A percentile compares a stretch with the other conserved stretches of the same genome.
Evolutionary conservation across 2,113 vertebrate genomes (phyloP).

Genomic region (Pachycephala philippinensis): DNA sequence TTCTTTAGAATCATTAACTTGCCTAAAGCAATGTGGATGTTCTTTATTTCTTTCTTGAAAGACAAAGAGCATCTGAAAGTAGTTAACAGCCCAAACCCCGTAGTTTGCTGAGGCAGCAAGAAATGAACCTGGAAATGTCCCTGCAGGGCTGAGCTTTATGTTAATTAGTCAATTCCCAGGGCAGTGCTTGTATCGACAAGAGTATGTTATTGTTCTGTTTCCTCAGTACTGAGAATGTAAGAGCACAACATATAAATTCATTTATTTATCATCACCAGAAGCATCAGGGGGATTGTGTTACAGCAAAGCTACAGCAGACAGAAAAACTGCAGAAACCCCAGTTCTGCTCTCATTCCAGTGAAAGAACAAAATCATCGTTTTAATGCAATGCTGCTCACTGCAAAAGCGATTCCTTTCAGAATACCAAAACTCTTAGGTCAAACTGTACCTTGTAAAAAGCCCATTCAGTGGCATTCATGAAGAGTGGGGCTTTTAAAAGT

Average conservation of each 20-base stretch:
- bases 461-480: background rate
- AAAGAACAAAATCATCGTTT: background rate
- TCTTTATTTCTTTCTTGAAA: conserved; percentile 61
- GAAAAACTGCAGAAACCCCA: background rate
- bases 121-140: conserved; percentile 63
- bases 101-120: conserved; percentile 67
- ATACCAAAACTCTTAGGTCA: background rate
- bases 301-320: background rate
- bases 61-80: conserved; percentile 65
- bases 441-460: background rate
- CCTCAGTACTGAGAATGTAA: background rate
- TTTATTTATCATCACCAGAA: conserved; percentile 16
- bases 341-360: background rate
- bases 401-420: background rate
- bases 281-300: background rate
- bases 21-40: conserved; percentile 56
- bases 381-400: background rate
- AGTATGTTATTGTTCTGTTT: conserved; percentile 47
- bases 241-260: conserved; percentile 9
- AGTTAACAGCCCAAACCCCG: conserved; percentile 50
- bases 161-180: conserved; percentile 62
- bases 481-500: background rate
- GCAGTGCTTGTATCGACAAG: conserved; percentile 52
- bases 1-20: conserved; percentile 46
- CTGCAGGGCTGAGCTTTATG: conserved; percentile 55